Base-by-base conservation (phyloP, 37 sponge, comb jelly and placozoan species). In the Chondrosia reniformis region DNA sequence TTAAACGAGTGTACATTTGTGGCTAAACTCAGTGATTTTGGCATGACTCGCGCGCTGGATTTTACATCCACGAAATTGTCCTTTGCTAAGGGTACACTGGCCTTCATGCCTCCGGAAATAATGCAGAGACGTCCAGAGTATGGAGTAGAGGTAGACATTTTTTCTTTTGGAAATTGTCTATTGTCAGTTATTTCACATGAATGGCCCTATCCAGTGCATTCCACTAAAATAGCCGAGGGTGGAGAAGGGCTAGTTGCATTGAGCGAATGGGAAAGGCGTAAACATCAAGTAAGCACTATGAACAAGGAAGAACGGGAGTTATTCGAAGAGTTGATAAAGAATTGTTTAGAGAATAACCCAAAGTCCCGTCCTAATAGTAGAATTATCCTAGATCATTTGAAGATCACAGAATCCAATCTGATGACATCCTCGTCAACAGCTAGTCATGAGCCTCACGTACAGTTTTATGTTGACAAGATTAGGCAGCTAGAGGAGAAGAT, bases 21-120 rank as follows among this genome's bases (percentile, higher is more conserved):
- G 24, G 88, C 83, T 17, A 87, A 87, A 66, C 79, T 87, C 4
- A 73, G 83, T 36, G 88, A 87, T 27, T 87, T 87, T 75, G 88
- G 88, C 3, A 84, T 87, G 32, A 74, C 88, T 0, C 41, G 71
- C 1, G 76, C 81, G 32, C 22, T 86, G 33, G 27, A 81, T 27
- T 76, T 59, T 22, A 24, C 38, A 2, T 34, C 58, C 43, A 63
- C 45, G 33, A 77, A 1, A 22, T 22, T 80, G 80, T 69, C 71
- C 57, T 31, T 15, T 15, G 27, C 55, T 9, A 55, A 69, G 25
- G 80, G 80, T 2, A 65, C 58, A 22, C 67, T 33, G 34, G 39
- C 19, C 17, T 80, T 49, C 63, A 74, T 73, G 82, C 82, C 82
- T 21, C 82, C 82, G 44, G 80, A 80, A 28, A 34, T 39, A 34